phyloP scores from a whole-genome alignment of 1,140 invertebrate species.

The Heliconius congener region DNA sequence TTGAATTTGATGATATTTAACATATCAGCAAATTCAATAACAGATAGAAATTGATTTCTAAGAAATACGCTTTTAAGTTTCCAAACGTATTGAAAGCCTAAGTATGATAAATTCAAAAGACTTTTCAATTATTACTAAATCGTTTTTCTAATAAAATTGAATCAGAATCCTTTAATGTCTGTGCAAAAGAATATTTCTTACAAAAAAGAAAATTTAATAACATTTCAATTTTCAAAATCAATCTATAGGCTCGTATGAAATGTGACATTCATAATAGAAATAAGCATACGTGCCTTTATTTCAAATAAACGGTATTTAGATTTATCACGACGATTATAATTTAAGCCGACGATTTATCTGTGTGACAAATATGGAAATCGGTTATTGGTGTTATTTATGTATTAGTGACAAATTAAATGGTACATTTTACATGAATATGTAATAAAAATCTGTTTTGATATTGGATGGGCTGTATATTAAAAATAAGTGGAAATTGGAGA shows the following conservation, averaged over 20 bases:
- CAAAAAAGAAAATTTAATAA: slow-evolving; percentile 1
- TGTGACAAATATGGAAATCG: slow-evolving; percentile 6
- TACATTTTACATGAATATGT: not conserved
- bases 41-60: not conserved
- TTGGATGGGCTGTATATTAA: too few species aligned
- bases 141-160: not conserved
- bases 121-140: not conserved
- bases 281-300: slow-evolving; percentile 26
- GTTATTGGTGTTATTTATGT: slow-evolving; percentile 13
- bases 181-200: not conserved
- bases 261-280: slow-evolving; percentile 21
- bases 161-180: not conserved
- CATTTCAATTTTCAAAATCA: not conserved
- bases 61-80: not conserved
- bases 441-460: too few species aligned
- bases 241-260: not conserved
- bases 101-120: not conserved
- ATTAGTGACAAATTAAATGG: slow-evolving; percentile 2
- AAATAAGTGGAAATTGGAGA: too few species aligned
- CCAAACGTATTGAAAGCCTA: not conserved
- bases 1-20: too few species aligned
- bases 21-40: not conserved
- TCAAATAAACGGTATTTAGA: slow-evolving; percentile 30
- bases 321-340: slow-evolving; percentile 31
- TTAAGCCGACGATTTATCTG: slow-evolving; percentile 22